A percentile compares a stretch with the other conserved stretches of the same genome.
phyloP scores from a whole-genome alignment of 2,888 invertebrate species.

The Malthinus seriepunctatus region DNA sequence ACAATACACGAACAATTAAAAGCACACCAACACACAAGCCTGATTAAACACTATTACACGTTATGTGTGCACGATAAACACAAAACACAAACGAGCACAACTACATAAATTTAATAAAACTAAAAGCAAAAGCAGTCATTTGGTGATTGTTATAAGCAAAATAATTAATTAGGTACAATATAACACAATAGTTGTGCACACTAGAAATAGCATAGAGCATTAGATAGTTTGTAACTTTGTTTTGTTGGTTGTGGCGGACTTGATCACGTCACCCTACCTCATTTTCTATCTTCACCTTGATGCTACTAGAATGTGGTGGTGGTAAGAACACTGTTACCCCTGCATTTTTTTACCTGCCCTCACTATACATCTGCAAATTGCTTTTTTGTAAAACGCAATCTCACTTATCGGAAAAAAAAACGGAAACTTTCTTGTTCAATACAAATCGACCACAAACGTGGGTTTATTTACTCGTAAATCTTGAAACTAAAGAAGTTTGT shows the following conservation, averaged over 20 bases:
- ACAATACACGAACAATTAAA: conserved; percentile 5
- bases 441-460: no score
- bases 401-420: conserved; percentile 8
- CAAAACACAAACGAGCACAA: background rate
- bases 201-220: conserved; percentile 48
- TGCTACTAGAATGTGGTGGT: conserved; percentile 54
- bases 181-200: conserved; percentile 47
- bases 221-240: conserved; percentile 57
- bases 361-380: conserved; percentile 28
- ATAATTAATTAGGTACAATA: conserved; percentile 23
- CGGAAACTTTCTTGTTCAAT: background rate
- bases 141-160: background rate
- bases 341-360: conserved; percentile 30
- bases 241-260: conserved; percentile 57
- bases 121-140: no score
- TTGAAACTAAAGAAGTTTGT: no score
- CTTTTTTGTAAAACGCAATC: conserved; percentile 27
- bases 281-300: conserved; percentile 54
- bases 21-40: conserved; percentile 3
- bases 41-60: conserved; percentile 11
- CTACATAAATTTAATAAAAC: no score
- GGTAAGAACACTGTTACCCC: conserved; percentile 54
- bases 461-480: no score
- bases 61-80: conserved; percentile 16
- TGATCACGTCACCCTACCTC: conserved; percentile 55